Conservation (phyloP, 1,140 invertebrate genomes). For the Lepidurus apus region DNA sequence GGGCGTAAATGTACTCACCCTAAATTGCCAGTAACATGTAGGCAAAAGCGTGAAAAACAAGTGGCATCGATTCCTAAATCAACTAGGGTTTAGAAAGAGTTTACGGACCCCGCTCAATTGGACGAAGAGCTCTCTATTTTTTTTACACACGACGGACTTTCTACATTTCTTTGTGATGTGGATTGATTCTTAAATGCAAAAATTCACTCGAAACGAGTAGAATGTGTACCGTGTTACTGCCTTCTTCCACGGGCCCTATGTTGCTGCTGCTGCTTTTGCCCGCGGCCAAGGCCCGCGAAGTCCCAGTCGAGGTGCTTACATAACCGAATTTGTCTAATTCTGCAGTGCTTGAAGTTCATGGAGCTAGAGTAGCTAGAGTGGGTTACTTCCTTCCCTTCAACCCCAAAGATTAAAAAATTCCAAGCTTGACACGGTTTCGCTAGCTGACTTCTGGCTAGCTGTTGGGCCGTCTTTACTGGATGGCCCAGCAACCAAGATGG, state of each 20-base stretch:
- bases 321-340: background rate
- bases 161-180: background rate
- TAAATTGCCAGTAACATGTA: background rate
- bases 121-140: no score
- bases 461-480: conserved; percentile 20
- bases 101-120: no score
- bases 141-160: background rate
- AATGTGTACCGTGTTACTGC: background rate
- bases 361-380: background rate
- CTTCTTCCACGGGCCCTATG: conserved; percentile 8
- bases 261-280: conserved; percentile 12
- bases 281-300: conserved; percentile 11
- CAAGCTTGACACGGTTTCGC: background rate
- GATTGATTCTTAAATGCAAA: background rate
- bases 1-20: background rate
- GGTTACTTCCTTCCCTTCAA: background rate
- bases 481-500: conserved; percentile 33
- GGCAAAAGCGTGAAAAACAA: no score
- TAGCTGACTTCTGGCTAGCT: conserved; percentile 13
- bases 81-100: no score
- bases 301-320: conserved; percentile 9
- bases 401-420: background rate
- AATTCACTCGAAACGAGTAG: background rate
- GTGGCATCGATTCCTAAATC: no score
- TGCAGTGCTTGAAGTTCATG: background rate